phyloP scores from a whole-genome alignment of 2,113 vertebrate genomes.

The Erythrolamprus reginae region DNA sequence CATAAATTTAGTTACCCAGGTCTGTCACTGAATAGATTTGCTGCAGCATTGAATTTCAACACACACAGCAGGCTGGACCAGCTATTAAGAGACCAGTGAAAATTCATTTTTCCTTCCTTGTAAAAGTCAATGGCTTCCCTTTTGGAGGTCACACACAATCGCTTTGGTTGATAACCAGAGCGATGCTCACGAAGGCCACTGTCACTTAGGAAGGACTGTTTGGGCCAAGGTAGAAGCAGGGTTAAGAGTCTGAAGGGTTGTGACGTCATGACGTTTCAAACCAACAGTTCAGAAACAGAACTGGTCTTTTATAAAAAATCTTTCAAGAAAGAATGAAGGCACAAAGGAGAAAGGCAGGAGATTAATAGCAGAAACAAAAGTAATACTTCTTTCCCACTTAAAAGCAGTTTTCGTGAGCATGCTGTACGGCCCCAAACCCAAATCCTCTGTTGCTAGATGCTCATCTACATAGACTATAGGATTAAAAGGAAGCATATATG shows the following conservation, averaged over 20 bases:
- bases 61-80: not conserved
- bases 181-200: not conserved
- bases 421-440: not conserved
- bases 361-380: not conserved
- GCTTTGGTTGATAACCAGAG: not conserved
- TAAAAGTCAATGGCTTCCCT: slow-evolving; percentile 8
- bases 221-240: not conserved
- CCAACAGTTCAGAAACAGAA: not conserved
- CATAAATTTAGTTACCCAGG: slow-evolving; percentile 33
- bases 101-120: not conserved
- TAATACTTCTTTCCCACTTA: not conserved
- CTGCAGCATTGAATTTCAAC: not conserved
- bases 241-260: not conserved
- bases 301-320: not conserved
- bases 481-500: not conserved
- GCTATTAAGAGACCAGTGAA: not conserved
- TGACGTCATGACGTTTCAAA: not conserved
- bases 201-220: not conserved
- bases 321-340: not conserved
- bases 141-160: not conserved
- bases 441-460: not conserved
- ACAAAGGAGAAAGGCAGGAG: not conserved
- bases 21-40: not conserved
- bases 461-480: not conserved
- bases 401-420: not conserved